Evolutionary conservation across 2,888 invertebrate genomes (phyloP).

Genomic region (Caenorhabditis wallacei): DNA sequence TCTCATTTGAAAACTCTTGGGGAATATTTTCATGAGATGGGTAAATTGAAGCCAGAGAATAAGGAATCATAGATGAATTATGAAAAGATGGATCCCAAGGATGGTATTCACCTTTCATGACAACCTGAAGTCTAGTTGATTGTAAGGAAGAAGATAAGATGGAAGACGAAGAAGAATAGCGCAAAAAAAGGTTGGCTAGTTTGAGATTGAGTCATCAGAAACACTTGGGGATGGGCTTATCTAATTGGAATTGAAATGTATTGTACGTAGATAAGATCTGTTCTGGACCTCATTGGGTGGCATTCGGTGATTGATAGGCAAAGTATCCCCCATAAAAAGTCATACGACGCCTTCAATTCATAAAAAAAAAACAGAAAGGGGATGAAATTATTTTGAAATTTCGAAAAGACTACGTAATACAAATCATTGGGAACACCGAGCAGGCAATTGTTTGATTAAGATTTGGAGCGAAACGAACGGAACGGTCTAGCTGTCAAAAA

Average conservation of each 20-base stretch:
- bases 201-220: conserved; percentile 49
- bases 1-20: conserved; percentile 65
- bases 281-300: conserved; percentile 2
- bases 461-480: conserved; percentile 25
- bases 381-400: neutral
- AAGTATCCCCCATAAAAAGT: neutral
- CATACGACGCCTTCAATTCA: neutral
- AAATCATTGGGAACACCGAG: conserved; percentile 41
- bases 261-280: conserved; percentile 50
- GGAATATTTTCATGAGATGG: conserved; percentile 45
- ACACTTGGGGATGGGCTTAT: conserved; percentile 38
- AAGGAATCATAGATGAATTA: conserved; percentile 49
- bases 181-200: conserved; percentile 44
- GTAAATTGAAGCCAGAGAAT: conserved; percentile 41
- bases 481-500: conserved; percentile 48
- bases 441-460: conserved; percentile 49
- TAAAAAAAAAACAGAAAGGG: neutral
- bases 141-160: conserved; percentile 17
- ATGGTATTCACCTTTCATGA: conserved; percentile 56
- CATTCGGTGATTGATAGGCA: conserved; percentile 43
- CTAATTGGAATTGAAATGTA: conserved; percentile 55
- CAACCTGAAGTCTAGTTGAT: conserved; percentile 31
- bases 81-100: conserved; percentile 55
- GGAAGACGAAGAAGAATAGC: conserved; percentile 7
- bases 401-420: conserved; percentile 3